These are phyloP conservation scores for Eurosta solidaginis DNA, from an alignment of 1,140 invertebrate genomes.

Conservation along the genomic window DNA sequence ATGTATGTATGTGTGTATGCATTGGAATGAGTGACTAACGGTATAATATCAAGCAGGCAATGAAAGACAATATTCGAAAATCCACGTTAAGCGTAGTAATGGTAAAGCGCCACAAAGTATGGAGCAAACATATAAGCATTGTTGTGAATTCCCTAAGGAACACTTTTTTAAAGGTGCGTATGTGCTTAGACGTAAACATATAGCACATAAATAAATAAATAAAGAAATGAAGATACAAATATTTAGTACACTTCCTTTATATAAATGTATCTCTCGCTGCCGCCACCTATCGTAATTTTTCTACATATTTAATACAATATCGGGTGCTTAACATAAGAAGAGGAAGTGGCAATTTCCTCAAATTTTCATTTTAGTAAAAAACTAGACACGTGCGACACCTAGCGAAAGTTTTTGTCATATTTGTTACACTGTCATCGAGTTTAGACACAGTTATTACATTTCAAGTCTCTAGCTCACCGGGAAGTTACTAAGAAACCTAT, in stretches of 20 bases:
- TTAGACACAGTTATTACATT: no score
- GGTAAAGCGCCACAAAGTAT: background rate
- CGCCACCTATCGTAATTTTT: no score
- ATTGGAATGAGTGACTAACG: background rate
- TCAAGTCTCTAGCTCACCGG: no score
- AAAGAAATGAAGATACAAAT: background rate
- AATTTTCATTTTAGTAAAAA: no score
- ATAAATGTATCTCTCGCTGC: no score
- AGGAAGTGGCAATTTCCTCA: no score
- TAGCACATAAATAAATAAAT: background rate
- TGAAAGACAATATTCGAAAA: background rate
- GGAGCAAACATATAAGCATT: background rate
- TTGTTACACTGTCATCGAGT: no score
- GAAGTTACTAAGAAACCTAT: no score
- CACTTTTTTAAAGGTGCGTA: conserved; percentile 16
- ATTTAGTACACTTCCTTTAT: background rate
- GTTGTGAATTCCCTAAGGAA: conserved; percentile 1
- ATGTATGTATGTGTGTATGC: background rate
- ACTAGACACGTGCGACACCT: no score
- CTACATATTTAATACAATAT: no score
- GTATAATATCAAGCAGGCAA: background rate
- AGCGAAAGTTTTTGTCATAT: no score
- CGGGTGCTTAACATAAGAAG: no score
- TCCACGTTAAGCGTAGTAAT: background rate
- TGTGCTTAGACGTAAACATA: conserved; percentile 5